Base-by-base conservation (phyloP, 2,797 vertebrate species). In the Anabas testudineus region DNA sequence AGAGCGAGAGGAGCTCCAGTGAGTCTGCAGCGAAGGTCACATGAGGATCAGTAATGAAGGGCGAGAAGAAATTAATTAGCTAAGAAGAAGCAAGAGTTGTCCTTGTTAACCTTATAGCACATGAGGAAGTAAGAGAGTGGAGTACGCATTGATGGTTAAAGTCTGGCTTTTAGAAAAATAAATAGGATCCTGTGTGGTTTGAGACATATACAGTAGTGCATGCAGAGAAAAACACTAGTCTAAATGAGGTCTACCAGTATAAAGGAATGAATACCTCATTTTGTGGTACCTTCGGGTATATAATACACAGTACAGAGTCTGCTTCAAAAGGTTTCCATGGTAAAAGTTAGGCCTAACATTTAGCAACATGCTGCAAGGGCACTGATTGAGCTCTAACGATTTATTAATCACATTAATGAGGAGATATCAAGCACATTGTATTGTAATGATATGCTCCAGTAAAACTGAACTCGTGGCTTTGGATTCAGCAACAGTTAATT, bases 61-160 rank as follows among this genome's bases (percentile, higher is more conserved):
- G 81, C 55, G 48, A 41, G 54, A 39, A 51, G 43, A 65, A 68
- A 70, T 48, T 54, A 72, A 84, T 74, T 65, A 62, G 60, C 26
- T 26, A 26, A 59, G 57, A 71, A 57, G 76, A 67, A 54, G 65
- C 24, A 59, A 47, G 65, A 67, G 45, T 13, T 57, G 55, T 82
- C 60, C 60, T 42, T 32, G 9, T 48, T 59, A 42, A 39, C 41
- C 37, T 63, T 9, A 18, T 1, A 52, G 66, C 51, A 41, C 16
- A 22, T 10, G 32, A 67, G 53, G 30, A 46, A 37, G 55, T 48
- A 26, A 67, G 46, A 68, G 22, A 56, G 24, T 69, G 34, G 36
- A n/a, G 69, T 39, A 69, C 26, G 43, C 13, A 1, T 46, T 56
- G 71, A 69, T 43, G 49, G 36, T 34, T 55, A n/a, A 68, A 62